Base-by-base conservation (phyloP, 2,797 vertebrate genomes). In the Trachurus trachurus region DNA sequence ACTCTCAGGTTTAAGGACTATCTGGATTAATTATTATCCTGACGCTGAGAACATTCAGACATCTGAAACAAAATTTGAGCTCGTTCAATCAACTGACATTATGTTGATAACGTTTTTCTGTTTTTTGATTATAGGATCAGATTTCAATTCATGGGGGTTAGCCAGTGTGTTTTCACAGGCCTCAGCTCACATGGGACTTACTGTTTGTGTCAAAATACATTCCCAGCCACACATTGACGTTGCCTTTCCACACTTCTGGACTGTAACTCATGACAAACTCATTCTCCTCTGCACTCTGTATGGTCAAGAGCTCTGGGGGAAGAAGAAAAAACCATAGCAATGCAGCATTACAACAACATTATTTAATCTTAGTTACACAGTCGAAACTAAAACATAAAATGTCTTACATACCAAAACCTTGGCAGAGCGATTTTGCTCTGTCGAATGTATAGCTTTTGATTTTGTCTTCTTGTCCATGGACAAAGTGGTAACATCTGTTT, bases 151-250 rank as follows among this genome's bases (percentile, higher is more conserved):
- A 29, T 60, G 26, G 53, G 42, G 21, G 21, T 59, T 12, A 22
- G 7, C 39, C 71, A 49, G 26, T 9, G 16, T 54, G 4, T 65
- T 85, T 44, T 72, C 58, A 70, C 47, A 29, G 59, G 45, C 17
- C 63, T 60, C 21, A 1, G 4, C 37, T 86, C 73, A 82, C 70
- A 71, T 26, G 47, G 56, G 57, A 92, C 95, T 95, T 94, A 98
- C 97, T 94, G 73, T 96, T 93, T 71, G 91, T 95, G 79, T 97
- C 94, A 82, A 94, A 98, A 90, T 94, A 96, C 94, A 98, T 94
- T 81, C 96, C 97, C 71, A 98, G 92, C 88, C 96, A 95, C 57
- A 97, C 76, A 40, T 94, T 93, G 70, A 92, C 91, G 0, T 82
- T 87, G 45, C 76, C 90, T 78, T 96, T 96, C 97, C 96, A 97